Evolutionary conservation across 2,113 vertebrate species (phyloP), one percentile per base, ranked within the genome.

Genomic region (Ammodytes dubius): DNA sequence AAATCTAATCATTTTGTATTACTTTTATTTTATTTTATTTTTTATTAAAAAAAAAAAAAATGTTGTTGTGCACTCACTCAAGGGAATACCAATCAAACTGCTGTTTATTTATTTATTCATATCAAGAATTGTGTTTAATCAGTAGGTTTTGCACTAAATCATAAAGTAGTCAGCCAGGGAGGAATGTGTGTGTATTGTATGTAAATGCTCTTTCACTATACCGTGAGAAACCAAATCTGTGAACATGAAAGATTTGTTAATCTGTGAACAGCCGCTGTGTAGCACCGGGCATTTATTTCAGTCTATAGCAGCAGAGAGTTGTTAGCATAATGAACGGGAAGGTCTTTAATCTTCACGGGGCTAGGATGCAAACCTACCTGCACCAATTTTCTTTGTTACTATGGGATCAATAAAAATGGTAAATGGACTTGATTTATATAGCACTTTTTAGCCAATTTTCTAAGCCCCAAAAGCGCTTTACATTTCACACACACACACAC

Each of bases 281-380:
- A 60, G 67, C 27, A 54, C 0, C 1, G 3, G 58, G 56, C 13
- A 35, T 70, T 58, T 52, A 59, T 53, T 70, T 70, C 39, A 50
- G 6, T 75, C 47, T 1, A 6, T 11, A 14, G 11, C 19, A 66
- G 39, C 50, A 15, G 61, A 13, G 46, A 27, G 27, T 27, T 46
- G 12, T 65, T 70, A 2, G 7, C 42, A 43, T 73, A 61, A 72
- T 77, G 67, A 68, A 13, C 10, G 46, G 4, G 27, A 66, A 42
- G 1, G 37, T 43, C 64, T 60, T 47, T 53, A 74, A 63, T 84
- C 58, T 64, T 42, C 70, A 17, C 0, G 4, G 9, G 11, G 43
- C 37, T 59, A 39, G 63, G 52, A 64, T 54, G n/a, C 35, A 15
- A 3, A 59, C n/a, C 3, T 7, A 71, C 59, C 65, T 80, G 66